phyloP scores from a whole-genome alignment of 2,888 invertebrate genomes.

The Ectemnius cavifrons region DNA sequence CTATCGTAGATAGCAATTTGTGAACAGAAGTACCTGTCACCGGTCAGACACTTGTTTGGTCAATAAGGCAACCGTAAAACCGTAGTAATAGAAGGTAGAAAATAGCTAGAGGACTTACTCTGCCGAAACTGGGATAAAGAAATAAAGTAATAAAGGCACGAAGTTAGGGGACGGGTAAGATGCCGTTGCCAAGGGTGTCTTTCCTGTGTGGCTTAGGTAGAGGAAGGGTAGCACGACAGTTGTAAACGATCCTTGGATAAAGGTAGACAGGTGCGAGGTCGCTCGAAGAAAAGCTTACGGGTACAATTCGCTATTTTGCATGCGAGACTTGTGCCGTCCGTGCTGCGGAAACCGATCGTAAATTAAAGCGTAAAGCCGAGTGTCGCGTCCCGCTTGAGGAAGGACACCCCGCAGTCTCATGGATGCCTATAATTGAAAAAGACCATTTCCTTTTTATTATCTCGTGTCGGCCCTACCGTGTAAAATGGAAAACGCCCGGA shows the following conservation, averaged over 20 bases:
- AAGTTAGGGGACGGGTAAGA: neutral
- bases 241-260: conserved; percentile 5
- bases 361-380: conserved; percentile 17
- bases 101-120: neutral
- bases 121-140: neutral
- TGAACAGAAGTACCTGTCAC: too few species aligned
- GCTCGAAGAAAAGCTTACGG: conserved; percentile 4
- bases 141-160: neutral
- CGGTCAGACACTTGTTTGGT: conserved; percentile 3
- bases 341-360: conserved; percentile 11
- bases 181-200: conserved; percentile 4
- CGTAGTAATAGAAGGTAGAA: neutral
- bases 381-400: neutral
- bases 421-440: conserved; percentile 17
- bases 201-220: neutral
- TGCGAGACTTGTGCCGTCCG: neutral
- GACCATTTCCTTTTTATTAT: conserved; percentile 12
- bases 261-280: conserved; percentile 10
- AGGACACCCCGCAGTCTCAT: neutral
- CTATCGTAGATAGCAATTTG: too few species aligned
- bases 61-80: neutral
- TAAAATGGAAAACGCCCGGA: neutral
- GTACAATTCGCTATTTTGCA: conserved; percentile 10
- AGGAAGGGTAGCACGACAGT: neutral
- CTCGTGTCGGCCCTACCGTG: neutral